These are phyloP conservation scores for Acrobasis repandana DNA, from an alignment of 2,888 invertebrate genomes.

Conservation along the genomic window DNA sequence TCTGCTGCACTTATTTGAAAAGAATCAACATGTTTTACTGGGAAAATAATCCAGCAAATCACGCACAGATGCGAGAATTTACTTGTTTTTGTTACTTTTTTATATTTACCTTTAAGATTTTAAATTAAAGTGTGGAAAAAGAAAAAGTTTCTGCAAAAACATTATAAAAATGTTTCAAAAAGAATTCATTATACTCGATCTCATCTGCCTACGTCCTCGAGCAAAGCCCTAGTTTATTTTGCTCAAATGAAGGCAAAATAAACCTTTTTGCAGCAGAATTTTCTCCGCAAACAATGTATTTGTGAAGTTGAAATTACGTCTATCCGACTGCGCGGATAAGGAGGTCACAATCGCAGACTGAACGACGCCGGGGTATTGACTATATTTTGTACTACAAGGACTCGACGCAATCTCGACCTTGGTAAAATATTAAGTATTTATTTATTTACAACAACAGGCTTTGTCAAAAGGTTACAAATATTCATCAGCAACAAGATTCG, in stretches of 20 bases:
- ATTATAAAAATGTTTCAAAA: neutral
- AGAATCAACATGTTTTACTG: too few relatives aligned
- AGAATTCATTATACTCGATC: slow-evolving; percentile 5
- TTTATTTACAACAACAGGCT: too few relatives aligned
- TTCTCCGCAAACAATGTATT: slow-evolving; percentile 24
- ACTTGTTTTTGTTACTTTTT: too few relatives aligned
- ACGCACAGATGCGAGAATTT: too few relatives aligned
- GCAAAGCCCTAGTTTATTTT: slow-evolving; percentile 21
- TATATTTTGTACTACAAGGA: neutral
- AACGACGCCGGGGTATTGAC: slow-evolving; percentile 42
- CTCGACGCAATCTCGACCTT: neutral
- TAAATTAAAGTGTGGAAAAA: too few relatives aligned
- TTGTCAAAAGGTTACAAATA: too few relatives aligned
- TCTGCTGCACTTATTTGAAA: too few relatives aligned
- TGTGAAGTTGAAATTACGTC: slow-evolving; percentile 21
- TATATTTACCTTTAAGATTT: too few relatives aligned
- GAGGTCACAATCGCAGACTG: slow-evolving; percentile 64
- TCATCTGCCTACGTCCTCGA: slow-evolving; percentile 14
- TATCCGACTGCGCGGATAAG: slow-evolving; percentile 43
- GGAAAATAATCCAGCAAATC: too few relatives aligned
- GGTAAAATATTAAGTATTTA: too few relatives aligned
- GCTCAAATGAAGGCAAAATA: slow-evolving; percentile 16
- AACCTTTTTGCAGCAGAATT: slow-evolving; percentile 10
- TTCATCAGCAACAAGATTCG: too few relatives aligned
- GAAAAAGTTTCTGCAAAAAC: neutral